A percentile compares a stretch with the other conserved stretches of the same genome.
These are phyloP conservation scores for Cotesia typhae DNA, from an alignment of 1,140 invertebrate species.

Conservation along the genomic window DNA sequence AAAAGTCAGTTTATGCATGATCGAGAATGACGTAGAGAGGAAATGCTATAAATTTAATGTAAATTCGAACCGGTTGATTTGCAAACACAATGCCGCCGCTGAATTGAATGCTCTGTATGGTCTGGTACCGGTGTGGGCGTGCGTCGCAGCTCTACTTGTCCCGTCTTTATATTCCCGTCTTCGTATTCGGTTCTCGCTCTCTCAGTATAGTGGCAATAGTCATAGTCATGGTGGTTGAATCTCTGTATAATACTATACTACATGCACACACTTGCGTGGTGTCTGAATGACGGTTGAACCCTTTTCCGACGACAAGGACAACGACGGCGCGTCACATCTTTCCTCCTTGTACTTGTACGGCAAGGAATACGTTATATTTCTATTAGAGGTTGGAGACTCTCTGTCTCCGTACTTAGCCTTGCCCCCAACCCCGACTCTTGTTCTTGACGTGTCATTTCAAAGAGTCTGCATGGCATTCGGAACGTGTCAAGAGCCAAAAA, in stretches of 20 bases:
- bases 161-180: not conserved
- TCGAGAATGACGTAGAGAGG: conserved; percentile 47
- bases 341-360: not conserved
- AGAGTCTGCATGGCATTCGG: conserved; percentile 32
- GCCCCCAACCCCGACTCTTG: not conserved
- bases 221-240: not conserved
- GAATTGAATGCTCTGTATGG: conserved; percentile 55
- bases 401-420: not conserved
- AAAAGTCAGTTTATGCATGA: conserved; percentile 5
- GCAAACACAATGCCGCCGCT: conserved; percentile 63
- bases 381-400: not conserved
- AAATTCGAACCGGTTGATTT: conserved; percentile 63
- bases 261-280: not conserved
- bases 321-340: conserved; percentile 3
- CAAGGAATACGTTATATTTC: not conserved
- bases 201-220: not conserved
- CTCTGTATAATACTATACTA: not conserved
- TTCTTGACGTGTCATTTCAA: conserved; percentile 29
- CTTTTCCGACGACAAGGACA: conserved; percentile 8
- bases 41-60: conserved; percentile 64
- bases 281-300: conserved; percentile 26
- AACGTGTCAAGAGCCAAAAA: conserved; percentile 25
- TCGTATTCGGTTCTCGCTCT: not conserved
- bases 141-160: not conserved
- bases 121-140: conserved; percentile 29